These are phyloP conservation scores for Theodoxus fluviatilis DNA, from an alignment of 2,888 invertebrate species.

Conservation along the genomic window DNA sequence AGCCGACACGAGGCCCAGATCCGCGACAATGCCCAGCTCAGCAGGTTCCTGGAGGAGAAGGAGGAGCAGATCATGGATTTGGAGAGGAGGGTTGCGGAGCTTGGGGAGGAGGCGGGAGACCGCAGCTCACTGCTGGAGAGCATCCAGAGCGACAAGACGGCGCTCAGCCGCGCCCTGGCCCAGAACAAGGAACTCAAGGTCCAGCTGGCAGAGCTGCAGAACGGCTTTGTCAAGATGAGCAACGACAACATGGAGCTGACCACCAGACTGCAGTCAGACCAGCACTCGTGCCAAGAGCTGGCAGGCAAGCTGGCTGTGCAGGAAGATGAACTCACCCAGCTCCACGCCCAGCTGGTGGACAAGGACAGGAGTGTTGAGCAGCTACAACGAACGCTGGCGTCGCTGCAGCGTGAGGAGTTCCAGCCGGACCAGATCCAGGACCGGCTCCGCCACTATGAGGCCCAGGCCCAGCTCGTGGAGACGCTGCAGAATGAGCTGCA, in stretches of 20 bases:
- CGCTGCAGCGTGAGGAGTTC: conserved; percentile 59
- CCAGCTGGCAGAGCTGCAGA: conserved; percentile 80
- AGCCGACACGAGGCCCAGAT: no score
- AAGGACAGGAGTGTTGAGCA: conserved; percentile 45
- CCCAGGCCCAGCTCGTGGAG: conserved; percentile 71
- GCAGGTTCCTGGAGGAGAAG: conserved; percentile 59
- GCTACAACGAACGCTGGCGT: conserved; percentile 42
- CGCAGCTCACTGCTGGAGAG: conserved; percentile 73
- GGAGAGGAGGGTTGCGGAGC: conserved; percentile 55
- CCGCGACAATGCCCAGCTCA: no score
- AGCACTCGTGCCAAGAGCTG: conserved; percentile 79
- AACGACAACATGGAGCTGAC: conserved; percentile 85
- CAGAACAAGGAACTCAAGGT: conserved; percentile 91
- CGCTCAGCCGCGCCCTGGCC: conserved; percentile 87
- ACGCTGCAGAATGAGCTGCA: conserved; percentile 72
- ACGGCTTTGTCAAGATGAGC: conserved; percentile 84
- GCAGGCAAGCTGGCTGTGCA: conserved; percentile 73
- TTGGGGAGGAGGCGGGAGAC: conserved; percentile 57
- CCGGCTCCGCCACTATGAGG: conserved; percentile 73
- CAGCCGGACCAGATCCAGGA: conserved; percentile 76
- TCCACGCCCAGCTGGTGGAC: conserved; percentile 45
- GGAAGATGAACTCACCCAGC: conserved; percentile 71
- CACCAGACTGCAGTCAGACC: conserved; percentile 81
- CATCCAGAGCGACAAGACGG: conserved; percentile 92
- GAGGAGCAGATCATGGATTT: conserved; percentile 70